Evolutionary conservation across 2,797 vertebrate genomes (phyloP).

Genomic region (Philypnodon macrostomus): DNA sequence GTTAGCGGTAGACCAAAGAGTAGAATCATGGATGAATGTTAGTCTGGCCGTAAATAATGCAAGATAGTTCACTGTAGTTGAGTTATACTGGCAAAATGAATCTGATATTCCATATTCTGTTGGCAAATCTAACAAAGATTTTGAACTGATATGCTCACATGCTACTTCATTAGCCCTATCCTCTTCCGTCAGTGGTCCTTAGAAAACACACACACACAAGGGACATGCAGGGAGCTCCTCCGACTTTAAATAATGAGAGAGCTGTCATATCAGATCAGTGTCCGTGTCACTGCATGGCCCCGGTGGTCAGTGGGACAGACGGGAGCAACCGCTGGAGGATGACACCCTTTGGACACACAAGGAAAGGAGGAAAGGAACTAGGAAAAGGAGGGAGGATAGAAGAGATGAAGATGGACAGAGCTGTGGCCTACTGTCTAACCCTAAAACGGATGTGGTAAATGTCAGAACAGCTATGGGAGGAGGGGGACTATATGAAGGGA

Average conservation of each 20-base stretch:
- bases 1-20: too few species aligned
- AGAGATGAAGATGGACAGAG: conserved; percentile 29
- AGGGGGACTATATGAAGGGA: neutral
- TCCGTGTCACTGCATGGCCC: conserved; percentile 51
- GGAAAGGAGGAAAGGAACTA: conserved; percentile 21
- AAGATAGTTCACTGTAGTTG: too few species aligned
- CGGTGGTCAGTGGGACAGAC: conserved; percentile 71
- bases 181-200: conserved; percentile 44
- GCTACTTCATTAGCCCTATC: conserved; percentile 62
- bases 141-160: conserved; percentile 54
- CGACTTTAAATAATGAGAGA: conserved; percentile 79
- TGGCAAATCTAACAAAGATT: too few species aligned
- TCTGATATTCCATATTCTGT: too few species aligned
- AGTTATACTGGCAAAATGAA: too few species aligned
- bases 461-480: neutral
- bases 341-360: conserved; percentile 53
- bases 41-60: too few species aligned
- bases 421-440: conserved; percentile 32
- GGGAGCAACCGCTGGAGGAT: conserved; percentile 52
- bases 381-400: neutral
- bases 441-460: conserved; percentile 21
- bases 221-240: conserved; percentile 41
- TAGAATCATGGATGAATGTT: too few species aligned
- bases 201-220: conserved; percentile 29
- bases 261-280: conserved; percentile 73